A percentile compares a stretch with the other conserved stretches of the same genome.
Evolutionary conservation across 2,113 vertebrate species (phyloP).

Genomic region (Pitta sordida): DNA sequence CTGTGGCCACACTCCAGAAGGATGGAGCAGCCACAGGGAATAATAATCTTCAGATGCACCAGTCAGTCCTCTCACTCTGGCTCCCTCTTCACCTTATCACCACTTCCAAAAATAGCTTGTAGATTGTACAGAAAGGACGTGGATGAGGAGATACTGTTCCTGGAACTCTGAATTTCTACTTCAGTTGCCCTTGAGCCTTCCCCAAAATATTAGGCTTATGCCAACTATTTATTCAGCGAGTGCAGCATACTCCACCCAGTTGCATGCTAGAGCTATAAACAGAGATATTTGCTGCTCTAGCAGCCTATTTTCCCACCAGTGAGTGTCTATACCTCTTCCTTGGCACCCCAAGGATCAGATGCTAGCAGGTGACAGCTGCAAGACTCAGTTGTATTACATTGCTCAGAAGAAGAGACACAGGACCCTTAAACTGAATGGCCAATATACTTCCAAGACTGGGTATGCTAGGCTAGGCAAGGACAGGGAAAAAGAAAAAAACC

Average conservation of each 20-base stretch:
- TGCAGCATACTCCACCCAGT: neutral
- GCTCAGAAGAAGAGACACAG: neutral
- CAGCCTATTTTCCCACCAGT: neutral
- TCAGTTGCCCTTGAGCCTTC: slow-evolving; percentile 30
- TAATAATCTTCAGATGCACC: slow-evolving; percentile 37
- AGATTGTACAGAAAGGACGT: slow-evolving; percentile 26
- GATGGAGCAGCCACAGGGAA: slow-evolving; percentile 28
- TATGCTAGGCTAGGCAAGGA: neutral
- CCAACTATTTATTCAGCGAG: neutral
- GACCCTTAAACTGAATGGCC: neutral
- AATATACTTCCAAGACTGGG: neutral
- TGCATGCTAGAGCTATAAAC: neutral
- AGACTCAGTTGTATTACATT: neutral
- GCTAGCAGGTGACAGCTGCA: neutral
- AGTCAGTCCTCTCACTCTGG: slow-evolving; percentile 17
- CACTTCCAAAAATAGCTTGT: slow-evolving; percentile 48
- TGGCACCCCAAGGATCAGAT: neutral
- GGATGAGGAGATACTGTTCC: neutral
- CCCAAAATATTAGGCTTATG: slow-evolving; percentile 14
- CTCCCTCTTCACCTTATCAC: slow-evolving; percentile 25
- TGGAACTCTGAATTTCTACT: slow-evolving; percentile 28
- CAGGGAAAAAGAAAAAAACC: neutral
- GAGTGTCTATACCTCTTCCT: neutral
- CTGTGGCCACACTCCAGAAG: slow-evolving; percentile 41
- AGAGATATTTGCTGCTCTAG: neutral